Evolutionary conservation across 2,888 invertebrate genomes (phyloP).

Genomic region (Orthosia incerta): DNA sequence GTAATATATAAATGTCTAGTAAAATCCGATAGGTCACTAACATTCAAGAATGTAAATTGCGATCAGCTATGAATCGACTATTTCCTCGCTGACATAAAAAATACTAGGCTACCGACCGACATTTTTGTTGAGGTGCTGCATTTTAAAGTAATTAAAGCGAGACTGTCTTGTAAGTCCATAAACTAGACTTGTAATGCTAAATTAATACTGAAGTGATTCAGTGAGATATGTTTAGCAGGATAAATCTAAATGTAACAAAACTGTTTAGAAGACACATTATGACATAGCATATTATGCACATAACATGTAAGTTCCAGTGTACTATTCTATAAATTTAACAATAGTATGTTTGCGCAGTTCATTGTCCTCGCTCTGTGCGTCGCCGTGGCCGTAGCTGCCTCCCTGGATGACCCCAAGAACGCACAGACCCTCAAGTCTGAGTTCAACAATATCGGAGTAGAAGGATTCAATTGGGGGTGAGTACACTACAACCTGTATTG

Average conservation of each 20-base stretch:
- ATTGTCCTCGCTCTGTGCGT: slow-evolving; percentile 79
- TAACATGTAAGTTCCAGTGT: not conserved
- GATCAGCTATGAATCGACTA: slow-evolving; percentile 22
- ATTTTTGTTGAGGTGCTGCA: not conserved
- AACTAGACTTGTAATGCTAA: not conserved
- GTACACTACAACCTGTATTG: slow-evolving; percentile 39
- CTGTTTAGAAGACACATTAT: no score
- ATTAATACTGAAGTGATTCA: not conserved
- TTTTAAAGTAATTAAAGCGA: not conserved
- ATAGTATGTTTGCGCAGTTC: slow-evolving; percentile 70
- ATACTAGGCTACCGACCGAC: not conserved
- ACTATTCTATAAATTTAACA: not conserved
- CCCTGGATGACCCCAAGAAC: slow-evolving; percentile 62
- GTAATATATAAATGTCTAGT: slow-evolving; percentile 46
- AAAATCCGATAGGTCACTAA: slow-evolving; percentile 60
- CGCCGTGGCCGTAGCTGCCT: slow-evolving; percentile 77
- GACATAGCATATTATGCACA: no score
- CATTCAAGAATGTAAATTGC: slow-evolving; percentile 59
- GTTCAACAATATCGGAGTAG: slow-evolving; percentile 83
- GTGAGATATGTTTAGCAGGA: not conserved
- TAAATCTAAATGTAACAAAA: not conserved
- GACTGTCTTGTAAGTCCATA: not conserved
- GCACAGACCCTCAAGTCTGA: slow-evolving; percentile 63
- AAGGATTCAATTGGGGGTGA: slow-evolving; percentile 74
- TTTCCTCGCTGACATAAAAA: slow-evolving; percentile 32